phyloP scores from a whole-genome alignment of 2,797 vertebrate species.

The Helarctos malayanus region DNA sequence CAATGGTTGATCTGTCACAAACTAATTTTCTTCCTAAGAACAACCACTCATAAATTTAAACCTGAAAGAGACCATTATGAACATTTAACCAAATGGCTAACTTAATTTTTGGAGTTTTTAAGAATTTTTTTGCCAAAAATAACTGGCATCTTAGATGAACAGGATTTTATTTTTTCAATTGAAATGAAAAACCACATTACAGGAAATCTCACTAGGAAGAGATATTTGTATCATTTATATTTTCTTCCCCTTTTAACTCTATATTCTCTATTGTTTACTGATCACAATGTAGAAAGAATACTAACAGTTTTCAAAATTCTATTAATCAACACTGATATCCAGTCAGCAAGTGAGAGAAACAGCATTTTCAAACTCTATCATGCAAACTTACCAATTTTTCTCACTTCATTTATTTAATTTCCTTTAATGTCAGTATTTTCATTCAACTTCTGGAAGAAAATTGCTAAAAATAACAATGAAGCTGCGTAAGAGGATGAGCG shows the following conservation, averaged over 20 bases:
- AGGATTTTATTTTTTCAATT: conserved; percentile 39
- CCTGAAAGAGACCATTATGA: background rate
- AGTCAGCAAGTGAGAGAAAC: conserved; percentile 19
- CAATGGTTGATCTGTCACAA: background rate
- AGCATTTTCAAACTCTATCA: conserved; percentile 22
- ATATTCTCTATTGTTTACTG: conserved; percentile 48
- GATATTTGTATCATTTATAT: conserved; percentile 3
- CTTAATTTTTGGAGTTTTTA: conserved; percentile 41
- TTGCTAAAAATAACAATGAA: background rate
- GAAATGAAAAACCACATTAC: conserved; percentile 8
- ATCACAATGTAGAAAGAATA: background rate
- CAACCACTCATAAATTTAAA: conserved; percentile 30
- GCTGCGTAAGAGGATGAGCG: background rate
- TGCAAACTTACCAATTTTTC: conserved; percentile 1
- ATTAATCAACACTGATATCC: conserved; percentile 12
- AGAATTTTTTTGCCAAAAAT: conserved; percentile 25
- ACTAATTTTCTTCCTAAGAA: conserved; percentile 53
- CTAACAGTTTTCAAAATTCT: conserved; percentile 49
- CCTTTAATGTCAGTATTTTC: background rate
- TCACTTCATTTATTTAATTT: conserved; percentile 59
- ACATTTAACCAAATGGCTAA: background rate
- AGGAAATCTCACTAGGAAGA: background rate
- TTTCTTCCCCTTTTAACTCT: conserved; percentile 28
- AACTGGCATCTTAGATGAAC: background rate
- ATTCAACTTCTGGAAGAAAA: background rate